Conservation (phyloP, 2,797 vertebrate genomes). For the Eospalax fontanierii region DNA sequence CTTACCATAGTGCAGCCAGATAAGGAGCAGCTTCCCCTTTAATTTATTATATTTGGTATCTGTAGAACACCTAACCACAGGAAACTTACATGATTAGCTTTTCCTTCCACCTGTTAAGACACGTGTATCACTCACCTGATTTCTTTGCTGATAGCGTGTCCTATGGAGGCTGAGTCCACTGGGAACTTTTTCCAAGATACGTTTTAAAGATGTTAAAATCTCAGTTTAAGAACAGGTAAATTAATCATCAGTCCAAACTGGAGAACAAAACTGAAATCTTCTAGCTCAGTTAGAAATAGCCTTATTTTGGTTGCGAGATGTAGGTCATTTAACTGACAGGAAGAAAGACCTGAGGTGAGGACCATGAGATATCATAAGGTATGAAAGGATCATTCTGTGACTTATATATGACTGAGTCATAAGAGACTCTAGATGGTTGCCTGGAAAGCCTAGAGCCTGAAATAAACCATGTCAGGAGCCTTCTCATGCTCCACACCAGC, state of each 20-base stretch:
- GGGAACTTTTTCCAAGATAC: not conserved
- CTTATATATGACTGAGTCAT: not conserved
- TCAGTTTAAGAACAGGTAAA: not conserved
- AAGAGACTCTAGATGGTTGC: not conserved
- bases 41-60: not conserved
- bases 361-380: not conserved
- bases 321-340: not conserved
- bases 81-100: not conserved
- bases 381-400: not conserved
- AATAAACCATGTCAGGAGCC: not conserved
- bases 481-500: not conserved
- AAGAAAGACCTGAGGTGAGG: not conserved
- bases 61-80: not conserved
- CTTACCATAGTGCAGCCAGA: not conserved
- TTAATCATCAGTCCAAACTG: not conserved
- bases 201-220: not conserved
- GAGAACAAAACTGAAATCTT: not conserved
- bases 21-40: not conserved
- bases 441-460: not conserved
- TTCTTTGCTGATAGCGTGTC: not conserved
- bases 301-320: not conserved
- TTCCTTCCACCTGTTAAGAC: not conserved
- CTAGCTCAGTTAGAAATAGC: not conserved
- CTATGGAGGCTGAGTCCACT: not conserved
- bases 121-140: not conserved